Base-by-base conservation (phyloP, 2,113 vertebrate genomes). In the Paramisgurnus dabryanus region DNA sequence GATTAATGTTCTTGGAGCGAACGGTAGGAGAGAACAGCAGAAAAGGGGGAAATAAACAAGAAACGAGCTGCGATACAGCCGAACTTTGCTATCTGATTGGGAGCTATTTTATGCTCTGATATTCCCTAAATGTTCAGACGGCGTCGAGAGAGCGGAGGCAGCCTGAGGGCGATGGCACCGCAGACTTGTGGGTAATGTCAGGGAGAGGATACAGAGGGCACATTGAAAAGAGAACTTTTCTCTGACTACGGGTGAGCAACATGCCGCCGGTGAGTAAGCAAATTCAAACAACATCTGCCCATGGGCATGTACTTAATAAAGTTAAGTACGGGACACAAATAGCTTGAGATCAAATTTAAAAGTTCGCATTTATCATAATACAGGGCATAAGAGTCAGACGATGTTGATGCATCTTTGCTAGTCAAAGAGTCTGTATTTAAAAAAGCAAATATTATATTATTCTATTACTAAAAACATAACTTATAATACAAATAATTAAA, bases 1-100 rank as follows among this genome's bases (percentile, higher is more conserved):
- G 76, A 79, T 83, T 78, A 78, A 83, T 83, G 81, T 67, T 60
- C 55, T 66, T 41, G 2, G 45, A 77, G 13, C 13, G 41, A 80
- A 70, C 13, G 13, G 67, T 47, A 79, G 69, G 13, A 49, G 75
- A 66, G 75, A 65, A 53, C 22, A 18, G 49, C 2, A 57, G 75
- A 63, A 27, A 41, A 27, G 15, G 49, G 3, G 15, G 45, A 66
- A 77, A 40, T 34, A 50, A 41, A 57, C 50, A 78, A 18, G 4
- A 55, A 78, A 60, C 40, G 8, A 64, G 58, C 18, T 27, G 63
- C 13, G 47, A 55, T 55, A 55, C 15, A 13, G 47, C 53, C 40
- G 47, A 53, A 55, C 27, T 18, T 64, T 76, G 57, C 58, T 76
- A 22, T 12, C 43, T 76, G 43, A 34, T 76, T 63, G 22, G 60